Base-by-base conservation (phyloP, 2,113 vertebrate species). In the Genyomyrus donnyi region DNA sequence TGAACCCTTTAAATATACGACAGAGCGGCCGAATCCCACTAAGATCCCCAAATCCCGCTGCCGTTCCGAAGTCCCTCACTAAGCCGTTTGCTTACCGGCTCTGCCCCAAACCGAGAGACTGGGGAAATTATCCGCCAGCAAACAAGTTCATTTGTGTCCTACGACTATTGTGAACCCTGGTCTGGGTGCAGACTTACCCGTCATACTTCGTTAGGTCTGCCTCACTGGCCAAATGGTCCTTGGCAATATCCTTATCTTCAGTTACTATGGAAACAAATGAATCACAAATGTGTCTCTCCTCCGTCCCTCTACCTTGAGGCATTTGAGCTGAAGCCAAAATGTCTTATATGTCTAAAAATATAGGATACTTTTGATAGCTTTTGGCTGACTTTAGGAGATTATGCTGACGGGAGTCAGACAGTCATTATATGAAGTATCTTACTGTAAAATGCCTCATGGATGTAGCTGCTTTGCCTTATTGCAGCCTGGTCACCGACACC, bases 231-330 rank as follows among this genome's bases (percentile, higher is more conserved):
- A 99, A 94, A 53, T 97, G 96, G 92, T 99, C 97, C 93, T 95
- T 97, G 90, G 98, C 98, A 90, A 98, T 98, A 91, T 99, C 97
- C 80, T 97, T 97, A 17, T 70, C 93, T 90, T 99, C 96, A 1
- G 98, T 99, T 90, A 98, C 98, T 99, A 94, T 27, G 88, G 95
- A 95, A 87, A 96, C 93, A 95, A 91, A 80, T 27, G 39, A 46
- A 42, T n/a, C 35, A 84, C 19, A 31, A 31, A 89, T 89, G 50
- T 27, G 52, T 19, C 62, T 48, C 52, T 45, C 31, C 49, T 89
- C 70, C 1, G 3, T 31, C 31, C 88, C 24, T 49, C 80, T 85
- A 4, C 52, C n/a, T 35, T 6, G 24, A 62, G 31, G 24, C 24
- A 31, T 48, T 31, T 31, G 42, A 45, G 17, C 45, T 74, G 42